Evolutionary conservation across 2,888 invertebrate genomes (phyloP).

Genomic region (Drosophila acutilabella): DNA sequence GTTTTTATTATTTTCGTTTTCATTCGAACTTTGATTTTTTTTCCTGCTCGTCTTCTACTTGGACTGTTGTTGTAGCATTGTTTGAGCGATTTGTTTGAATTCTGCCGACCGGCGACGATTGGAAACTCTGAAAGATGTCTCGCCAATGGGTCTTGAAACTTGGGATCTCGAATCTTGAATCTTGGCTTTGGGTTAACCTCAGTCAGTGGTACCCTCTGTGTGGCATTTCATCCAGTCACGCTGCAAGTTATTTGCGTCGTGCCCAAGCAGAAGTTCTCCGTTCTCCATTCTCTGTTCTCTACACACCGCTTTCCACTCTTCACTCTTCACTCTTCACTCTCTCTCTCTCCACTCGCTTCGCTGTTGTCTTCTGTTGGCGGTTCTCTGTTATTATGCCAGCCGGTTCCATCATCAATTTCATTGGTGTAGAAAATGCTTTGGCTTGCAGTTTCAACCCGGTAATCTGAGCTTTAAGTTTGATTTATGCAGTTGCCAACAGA

Average conservation of each 20-base stretch:
- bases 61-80: constrained; percentile 58
- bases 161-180: constrained; percentile 16
- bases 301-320: constrained; percentile 43
- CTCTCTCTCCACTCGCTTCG: constrained; percentile 1
- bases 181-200: constrained; percentile 7
- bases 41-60: constrained; percentile 24
- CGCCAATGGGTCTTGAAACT: constrained; percentile 43
- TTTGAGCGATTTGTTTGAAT: constrained; percentile 80
- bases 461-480: constrained; percentile 67
- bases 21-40: constrained; percentile 40
- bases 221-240: constrained; percentile 78
- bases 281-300: constrained; percentile 47
- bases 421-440: constrained; percentile 43
- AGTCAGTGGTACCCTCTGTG: constrained; percentile 40
- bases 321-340: not conserved
- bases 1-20: constrained; percentile 34
- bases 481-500: constrained; percentile 69
- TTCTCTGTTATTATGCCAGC: constrained; percentile 77
- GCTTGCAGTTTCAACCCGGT: constrained; percentile 58
- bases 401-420: constrained; percentile 69
- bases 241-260: constrained; percentile 78
- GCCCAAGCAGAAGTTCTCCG: constrained; percentile 49
- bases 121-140: constrained; percentile 65
- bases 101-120: constrained; percentile 70
- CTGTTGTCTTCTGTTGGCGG: constrained; percentile 47